Base-by-base conservation (phyloP, 2,797 vertebrate genomes). In the Momotus momota region DNA sequence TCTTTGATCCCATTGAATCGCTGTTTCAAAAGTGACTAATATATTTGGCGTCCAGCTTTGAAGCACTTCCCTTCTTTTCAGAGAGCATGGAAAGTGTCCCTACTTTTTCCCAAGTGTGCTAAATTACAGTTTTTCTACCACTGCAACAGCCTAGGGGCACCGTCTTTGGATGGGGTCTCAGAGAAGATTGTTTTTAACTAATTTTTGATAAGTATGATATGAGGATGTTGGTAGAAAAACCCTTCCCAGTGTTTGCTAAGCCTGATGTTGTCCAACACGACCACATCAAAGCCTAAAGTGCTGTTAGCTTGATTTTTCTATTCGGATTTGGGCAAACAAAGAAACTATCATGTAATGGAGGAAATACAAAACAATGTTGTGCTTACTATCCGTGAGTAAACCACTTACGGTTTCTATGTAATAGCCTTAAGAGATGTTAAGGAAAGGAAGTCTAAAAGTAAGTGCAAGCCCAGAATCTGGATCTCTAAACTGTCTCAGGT, bases 41-140 rank as follows among this genome's bases (percentile, higher is more conserved):
- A 12, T 21, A 89, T 71, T 62, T 22, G 9, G 40, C 22, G 49
- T 25, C 70, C 73, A 46, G 66, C 77, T 93, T 86, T 88, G 58
- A 93, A 96, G 31, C 40, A 38, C 26, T 91, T 84, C 25, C 40
- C 35, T 73, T 52, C 31, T 90, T 95, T 91, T 48, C 66, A 46
- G 77, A 86, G n/a, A 62, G 66, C 52, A 52, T 10, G 57, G 72
- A 60, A 75, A 80, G 88, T 17, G 16, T 57, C 55, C 70, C 20
- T 70, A 4, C 55, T 64, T 93, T 81, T 31, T 55, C 60, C 20
- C 31, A 64, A 48, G 40, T 46, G 46, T 84, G 72, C 22, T 92
- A 69, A 94, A 81, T 92, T 45, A n/a, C 6, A 48, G 17, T 15
- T 91, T 79, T 89, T 62, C 43, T 80, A 35, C 33, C 35, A 58